Evolutionary conservation across 2,888 invertebrate species (phyloP).

Genomic region (Minunthozetes semirufus): DNA sequence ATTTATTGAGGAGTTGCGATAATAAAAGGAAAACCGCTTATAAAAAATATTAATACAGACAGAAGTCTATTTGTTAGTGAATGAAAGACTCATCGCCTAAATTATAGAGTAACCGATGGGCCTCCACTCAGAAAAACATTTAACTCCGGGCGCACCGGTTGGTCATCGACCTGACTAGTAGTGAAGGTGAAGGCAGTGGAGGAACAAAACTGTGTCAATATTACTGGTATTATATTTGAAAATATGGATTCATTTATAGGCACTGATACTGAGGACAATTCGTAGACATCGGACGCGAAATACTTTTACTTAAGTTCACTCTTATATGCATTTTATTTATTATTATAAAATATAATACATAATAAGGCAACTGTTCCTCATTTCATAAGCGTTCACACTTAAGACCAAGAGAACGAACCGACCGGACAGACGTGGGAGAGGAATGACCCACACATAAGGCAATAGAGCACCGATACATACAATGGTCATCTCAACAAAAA

Average conservation of each 20-base stretch:
- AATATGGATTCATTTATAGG: constrained; percentile 7
- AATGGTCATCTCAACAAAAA: neutral
- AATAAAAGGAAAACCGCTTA: neutral
- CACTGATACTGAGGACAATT: neutral
- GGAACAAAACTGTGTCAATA: constrained; percentile 13
- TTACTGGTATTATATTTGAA: neutral
- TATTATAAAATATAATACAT: constrained; percentile 9
- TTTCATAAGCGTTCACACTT: constrained; percentile 10
- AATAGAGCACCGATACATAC: constrained; percentile 7
- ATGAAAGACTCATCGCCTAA: neutral
- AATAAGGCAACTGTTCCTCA: constrained; percentile 11
- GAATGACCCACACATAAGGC: neutral
- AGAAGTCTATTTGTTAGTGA: neutral
- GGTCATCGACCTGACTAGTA: constrained; percentile 14
- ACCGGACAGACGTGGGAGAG: constrained; percentile 23
- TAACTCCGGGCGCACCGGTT: constrained; percentile 3
- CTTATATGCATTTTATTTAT: neutral
- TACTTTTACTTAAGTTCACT: neutral
- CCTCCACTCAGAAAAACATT: neutral
- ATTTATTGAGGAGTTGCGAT: neutral
- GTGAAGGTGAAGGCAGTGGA: neutral
- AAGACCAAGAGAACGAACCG: neutral
- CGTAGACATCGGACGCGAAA: neutral
- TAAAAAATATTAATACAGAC: neutral
- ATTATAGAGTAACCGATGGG: constrained; percentile 9